Evolutionary conservation across 2,888 invertebrate species (phyloP).

Genomic region (Drosophila fulvimacula): DNA sequence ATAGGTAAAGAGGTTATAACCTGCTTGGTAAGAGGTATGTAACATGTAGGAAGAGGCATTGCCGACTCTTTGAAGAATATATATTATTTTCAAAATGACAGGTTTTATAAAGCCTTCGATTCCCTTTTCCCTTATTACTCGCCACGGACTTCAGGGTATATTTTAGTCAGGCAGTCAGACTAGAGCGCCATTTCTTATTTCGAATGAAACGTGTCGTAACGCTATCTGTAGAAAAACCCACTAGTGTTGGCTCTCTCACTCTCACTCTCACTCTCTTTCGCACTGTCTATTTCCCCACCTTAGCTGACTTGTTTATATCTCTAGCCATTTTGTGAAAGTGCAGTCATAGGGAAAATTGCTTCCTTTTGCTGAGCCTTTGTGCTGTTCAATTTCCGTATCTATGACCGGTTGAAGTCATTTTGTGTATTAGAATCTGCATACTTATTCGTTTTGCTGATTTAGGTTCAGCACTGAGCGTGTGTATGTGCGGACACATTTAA

Average conservation of each 20-base stretch:
- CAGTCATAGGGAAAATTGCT: slow-evolving; percentile 70
- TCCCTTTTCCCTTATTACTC: no score
- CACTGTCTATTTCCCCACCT: slow-evolving; percentile 1
- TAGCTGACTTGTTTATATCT: slow-evolving; percentile 32
- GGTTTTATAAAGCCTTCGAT: no score
- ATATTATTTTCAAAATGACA: no score
- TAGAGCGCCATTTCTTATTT: background rate
- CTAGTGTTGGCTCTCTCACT: slow-evolving; percentile 3
- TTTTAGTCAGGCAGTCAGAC: background rate
- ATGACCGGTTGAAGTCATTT: slow-evolving; percentile 29
- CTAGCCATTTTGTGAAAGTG: slow-evolving; percentile 51
- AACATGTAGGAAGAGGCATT: background rate
- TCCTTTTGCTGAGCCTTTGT: slow-evolving; percentile 50
- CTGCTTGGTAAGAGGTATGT: background rate
- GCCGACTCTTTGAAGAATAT: no score
- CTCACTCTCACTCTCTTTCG: no score
- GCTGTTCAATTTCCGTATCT: slow-evolving; percentile 40
- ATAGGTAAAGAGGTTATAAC: background rate
- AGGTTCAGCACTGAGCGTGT: slow-evolving; percentile 31
- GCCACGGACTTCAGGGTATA: background rate
- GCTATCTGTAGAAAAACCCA: slow-evolving; percentile 6
- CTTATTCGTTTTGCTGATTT: slow-evolving; percentile 28
- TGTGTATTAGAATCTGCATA: slow-evolving; percentile 25
- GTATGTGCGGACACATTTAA: slow-evolving; percentile 25
- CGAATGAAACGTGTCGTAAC: slow-evolving; percentile 24